Evolutionary conservation across 2,888 invertebrate genomes (phyloP).

Genomic region (Troilus luridus): DNA sequence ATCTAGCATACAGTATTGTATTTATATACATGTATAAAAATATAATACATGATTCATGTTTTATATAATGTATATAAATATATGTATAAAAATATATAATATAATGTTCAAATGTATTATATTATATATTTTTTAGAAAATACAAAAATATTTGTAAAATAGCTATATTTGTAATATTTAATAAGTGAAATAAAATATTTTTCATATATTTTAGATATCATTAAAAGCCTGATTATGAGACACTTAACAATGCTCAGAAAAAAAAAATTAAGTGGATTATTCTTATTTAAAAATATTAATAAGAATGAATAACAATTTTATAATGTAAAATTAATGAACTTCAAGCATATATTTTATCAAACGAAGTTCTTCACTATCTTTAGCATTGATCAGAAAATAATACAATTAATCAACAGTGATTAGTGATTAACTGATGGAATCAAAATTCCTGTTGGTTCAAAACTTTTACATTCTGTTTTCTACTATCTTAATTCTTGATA

Average conservation of each 20-base stretch:
- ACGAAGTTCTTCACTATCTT: background rate
- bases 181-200: background rate
- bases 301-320: no score
- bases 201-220: background rate
- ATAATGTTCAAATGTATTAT: no score
- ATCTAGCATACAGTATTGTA: background rate
- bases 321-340: no score
- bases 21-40: background rate
- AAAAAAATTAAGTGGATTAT: no score
- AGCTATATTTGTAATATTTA: background rate
- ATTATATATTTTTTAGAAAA: background rate
- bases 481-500: background rate
- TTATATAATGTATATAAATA: no score
- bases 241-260: background rate
- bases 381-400: background rate
- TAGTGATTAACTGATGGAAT: background rate
- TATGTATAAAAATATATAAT: no score
- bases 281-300: no score
- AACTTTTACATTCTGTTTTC: background rate
- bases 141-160: background rate
- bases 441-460: background rate
- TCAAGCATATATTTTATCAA: background rate
- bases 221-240: background rate
- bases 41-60: no score
- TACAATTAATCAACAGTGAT: background rate